Conservation (phyloP, 2,888 invertebrate genomes). For the Pammene fasciana region DNA sequence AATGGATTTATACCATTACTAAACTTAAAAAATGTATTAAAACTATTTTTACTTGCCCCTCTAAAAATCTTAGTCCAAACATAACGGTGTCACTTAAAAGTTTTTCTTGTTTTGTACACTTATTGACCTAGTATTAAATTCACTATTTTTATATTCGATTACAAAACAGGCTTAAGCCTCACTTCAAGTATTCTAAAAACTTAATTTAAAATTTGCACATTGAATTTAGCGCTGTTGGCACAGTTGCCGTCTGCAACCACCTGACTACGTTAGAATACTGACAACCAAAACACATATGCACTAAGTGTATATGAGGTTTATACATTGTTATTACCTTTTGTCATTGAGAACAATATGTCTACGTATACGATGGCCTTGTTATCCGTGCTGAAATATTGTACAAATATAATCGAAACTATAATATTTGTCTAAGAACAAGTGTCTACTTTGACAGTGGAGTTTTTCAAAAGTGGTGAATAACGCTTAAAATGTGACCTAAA, state of each 20-base stretch:
- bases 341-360: not conserved
- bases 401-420: constrained; percentile 40
- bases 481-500: not conserved
- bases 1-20: not conserved
- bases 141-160: not conserved
- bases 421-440: constrained; percentile 39
- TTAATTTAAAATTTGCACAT: constrained; percentile 17
- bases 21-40: too few species aligned
- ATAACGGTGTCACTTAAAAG: not conserved
- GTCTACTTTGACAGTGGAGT: constrained; percentile 6
- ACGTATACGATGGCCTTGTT: constrained; percentile 37
- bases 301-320: constrained; percentile 1
- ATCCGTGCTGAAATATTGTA: constrained; percentile 25
- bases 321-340: constrained; percentile 4
- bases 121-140: not conserved
- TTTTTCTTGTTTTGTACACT: not conserved
- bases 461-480: constrained; percentile 5
- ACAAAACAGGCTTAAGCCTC: not conserved
- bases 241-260: constrained; percentile 11
- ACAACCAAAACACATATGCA: not conserved
- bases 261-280: constrained; percentile 23
- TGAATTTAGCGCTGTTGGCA: constrained; percentile 18
- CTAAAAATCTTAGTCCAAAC: not conserved
- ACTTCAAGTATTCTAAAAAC: constrained; percentile 10
- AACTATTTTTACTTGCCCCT: constrained; percentile 3